A percentile compares a stretch with the other conserved stretches of the same genome.
Evolutionary conservation across 2,113 vertebrate genomes (phyloP).

Genomic region (Orthonyx spaldingii): DNA sequence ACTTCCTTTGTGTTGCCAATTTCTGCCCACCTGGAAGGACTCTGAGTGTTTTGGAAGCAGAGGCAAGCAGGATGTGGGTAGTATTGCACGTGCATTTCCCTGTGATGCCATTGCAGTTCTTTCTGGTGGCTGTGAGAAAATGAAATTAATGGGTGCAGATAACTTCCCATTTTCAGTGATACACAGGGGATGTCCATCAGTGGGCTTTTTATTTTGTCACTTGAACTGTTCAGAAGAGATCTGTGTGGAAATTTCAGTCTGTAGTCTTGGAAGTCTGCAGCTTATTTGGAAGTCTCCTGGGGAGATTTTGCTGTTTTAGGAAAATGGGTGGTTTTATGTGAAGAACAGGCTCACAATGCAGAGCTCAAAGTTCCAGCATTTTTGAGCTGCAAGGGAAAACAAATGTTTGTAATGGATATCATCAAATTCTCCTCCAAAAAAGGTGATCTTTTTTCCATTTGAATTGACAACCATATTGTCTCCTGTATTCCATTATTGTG

Average conservation of each 20-base stretch:
- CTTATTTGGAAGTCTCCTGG: background rate
- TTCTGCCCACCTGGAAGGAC: background rate
- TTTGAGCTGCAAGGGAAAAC: background rate
- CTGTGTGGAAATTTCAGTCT: background rate
- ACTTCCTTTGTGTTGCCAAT: background rate
- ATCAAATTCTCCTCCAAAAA: background rate
- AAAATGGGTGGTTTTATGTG: background rate
- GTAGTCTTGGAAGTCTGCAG: background rate
- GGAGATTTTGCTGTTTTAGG: background rate
- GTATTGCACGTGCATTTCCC: background rate
- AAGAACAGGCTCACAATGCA: background rate
- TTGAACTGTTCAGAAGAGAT: background rate
- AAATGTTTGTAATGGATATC: background rate
- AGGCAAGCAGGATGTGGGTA: background rate
- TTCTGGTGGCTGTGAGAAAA: background rate
- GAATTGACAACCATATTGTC: background rate
- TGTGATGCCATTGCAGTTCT: fast-evolving
- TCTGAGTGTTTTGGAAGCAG: background rate
- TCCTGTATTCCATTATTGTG: background rate
- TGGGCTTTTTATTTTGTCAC: background rate
- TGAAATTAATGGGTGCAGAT: background rate
- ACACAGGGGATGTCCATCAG: background rate
- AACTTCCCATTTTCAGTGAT: background rate
- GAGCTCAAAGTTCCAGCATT: background rate
- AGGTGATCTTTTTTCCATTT: background rate